phyloP scores from a whole-genome alignment of 1,140 invertebrate species.

The Babylonia areolata region DNA sequence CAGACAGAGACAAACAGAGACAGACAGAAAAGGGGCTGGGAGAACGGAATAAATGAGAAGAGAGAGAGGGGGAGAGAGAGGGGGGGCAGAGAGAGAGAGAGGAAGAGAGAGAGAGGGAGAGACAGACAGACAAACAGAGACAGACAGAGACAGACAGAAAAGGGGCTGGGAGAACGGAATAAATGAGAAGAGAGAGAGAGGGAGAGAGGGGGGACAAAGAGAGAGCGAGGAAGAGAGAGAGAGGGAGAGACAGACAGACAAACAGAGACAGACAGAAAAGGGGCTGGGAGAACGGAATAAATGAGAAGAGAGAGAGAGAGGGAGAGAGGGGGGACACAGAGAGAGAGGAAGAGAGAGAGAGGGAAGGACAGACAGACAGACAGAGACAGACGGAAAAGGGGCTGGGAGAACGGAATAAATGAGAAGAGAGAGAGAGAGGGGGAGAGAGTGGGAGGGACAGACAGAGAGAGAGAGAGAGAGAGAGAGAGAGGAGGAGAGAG shows the following conservation, averaged over 20 bases:
- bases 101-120: not conserved
- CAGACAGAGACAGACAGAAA: not conserved
- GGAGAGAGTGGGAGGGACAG: not conserved
- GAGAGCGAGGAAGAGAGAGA: not conserved
- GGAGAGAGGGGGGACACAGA: not conserved
- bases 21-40: not conserved
- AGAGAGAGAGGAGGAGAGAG: slow-evolving; percentile 5
- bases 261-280: not conserved
- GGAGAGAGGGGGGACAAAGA: not conserved
- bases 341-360: not conserved
- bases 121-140: not conserved
- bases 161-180: not conserved
- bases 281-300: not conserved
- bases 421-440: not conserved
- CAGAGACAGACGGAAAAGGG: not conserved
- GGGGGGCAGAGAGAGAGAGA: not conserved
- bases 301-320: slow-evolving; percentile 13
- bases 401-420: not conserved
- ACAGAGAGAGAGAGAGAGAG: not conserved
- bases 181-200: slow-evolving; percentile 4
- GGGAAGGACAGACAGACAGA: not conserved
- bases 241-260: not conserved
- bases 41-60: not conserved
- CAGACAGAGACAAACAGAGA: not conserved
- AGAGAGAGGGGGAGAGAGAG: not conserved